phyloP scores from a whole-genome alignment of 2,113 vertebrate genomes.

The Caloenas nicobarica region DNA sequence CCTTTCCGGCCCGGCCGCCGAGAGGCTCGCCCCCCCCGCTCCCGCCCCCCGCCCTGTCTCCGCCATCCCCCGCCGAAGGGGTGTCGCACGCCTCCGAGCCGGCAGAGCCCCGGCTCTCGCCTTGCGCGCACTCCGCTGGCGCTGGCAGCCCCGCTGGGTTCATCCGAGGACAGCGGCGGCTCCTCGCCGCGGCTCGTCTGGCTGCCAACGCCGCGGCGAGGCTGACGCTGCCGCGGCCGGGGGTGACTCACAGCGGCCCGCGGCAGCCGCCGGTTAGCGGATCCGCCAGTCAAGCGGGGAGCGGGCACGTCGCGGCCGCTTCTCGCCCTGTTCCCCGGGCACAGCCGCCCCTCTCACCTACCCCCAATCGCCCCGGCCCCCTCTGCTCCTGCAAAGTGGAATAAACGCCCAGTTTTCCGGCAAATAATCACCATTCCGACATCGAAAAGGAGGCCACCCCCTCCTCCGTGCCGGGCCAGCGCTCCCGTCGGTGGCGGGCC shows the following conservation, averaged over 20 bases:
- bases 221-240: slow-evolving; percentile 18
- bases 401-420: not conserved
- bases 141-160: slow-evolving; percentile 58
- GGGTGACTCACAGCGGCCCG: slow-evolving; percentile 11
- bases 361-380: not conserved
- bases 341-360: not conserved
- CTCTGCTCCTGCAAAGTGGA: slow-evolving; percentile 7
- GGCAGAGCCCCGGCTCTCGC: not conserved
- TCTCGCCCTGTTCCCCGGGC: not conserved
- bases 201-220: slow-evolving; percentile 39
- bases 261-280: not conserved
- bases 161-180: slow-evolving; percentile 70
- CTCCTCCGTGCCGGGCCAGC: not conserved
- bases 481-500: not conserved
- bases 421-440: not conserved
- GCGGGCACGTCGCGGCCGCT: not conserved
- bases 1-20: slow-evolving; percentile 20
- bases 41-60: not conserved
- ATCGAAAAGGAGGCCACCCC: not conserved
- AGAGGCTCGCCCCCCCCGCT: not conserved
- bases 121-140: slow-evolving; percentile 38
- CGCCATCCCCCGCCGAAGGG: not conserved
- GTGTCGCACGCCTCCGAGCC: not conserved
- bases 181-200: slow-evolving; percentile 31
- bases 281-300: not conserved